Evolutionary conservation across 1,140 invertebrate genomes (phyloP), one percentile per base, ranked within the genome.

Genomic region (Dreissena rostriformis): DNA sequence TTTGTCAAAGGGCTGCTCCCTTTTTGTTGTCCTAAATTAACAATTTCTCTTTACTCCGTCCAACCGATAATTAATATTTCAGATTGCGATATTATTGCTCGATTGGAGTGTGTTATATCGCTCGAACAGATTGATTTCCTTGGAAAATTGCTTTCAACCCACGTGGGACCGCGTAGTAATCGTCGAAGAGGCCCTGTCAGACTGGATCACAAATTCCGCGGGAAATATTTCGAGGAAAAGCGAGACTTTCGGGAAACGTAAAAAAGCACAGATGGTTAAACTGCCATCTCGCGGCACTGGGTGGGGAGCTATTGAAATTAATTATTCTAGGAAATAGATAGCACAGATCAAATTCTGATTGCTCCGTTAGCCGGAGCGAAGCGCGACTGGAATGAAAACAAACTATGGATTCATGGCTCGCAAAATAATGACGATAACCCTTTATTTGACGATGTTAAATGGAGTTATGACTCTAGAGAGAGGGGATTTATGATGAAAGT

Each of bases 71-170:
- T 84, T 84, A 84, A 84, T 84, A 72, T 84, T 84, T 77, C 74
- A 84, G 82, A 84, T 84, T 78, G 82, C 82, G 75, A 76, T 84
- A 78, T 84, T 84, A 84, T 84, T 76, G 82, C 82, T 70, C 76
- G 75, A 84, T 77, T 84, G 73, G 53, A 84, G 82, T 84, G 82
- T 84, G 82, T 84, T 77, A 84, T 84, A 84, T 84, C 82, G 73
- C 82, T 84, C 77, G 70, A 77, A 84, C 82, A 84, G 82, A 84
- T 84, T 84, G 82, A 84, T 84, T 84, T 53, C 57, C 53, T 22
- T 28, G 61, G 82, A 77, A 78, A 84, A 84, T 77, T 84, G 67
- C 73, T 67, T 51, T 61, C 51, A 55, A 53, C 15, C 70, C 82
- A 65, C 82, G n/a, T 51, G 82, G 76, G 82, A 49, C 51, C 72